Conservation (phyloP, 2,888 invertebrate species). For the Tipula vernalis region DNA sequence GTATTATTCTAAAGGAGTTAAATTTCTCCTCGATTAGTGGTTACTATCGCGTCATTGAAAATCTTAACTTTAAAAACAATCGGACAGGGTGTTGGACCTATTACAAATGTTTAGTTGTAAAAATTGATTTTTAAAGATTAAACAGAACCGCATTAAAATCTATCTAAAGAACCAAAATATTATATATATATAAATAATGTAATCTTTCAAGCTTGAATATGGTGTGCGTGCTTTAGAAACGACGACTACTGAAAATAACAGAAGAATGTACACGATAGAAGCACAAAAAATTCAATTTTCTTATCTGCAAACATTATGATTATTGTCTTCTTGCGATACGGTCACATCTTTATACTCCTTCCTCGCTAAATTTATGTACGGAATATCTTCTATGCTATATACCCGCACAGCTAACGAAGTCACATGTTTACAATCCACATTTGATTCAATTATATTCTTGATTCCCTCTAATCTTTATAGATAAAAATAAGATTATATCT, state of each 20-base stretch:
- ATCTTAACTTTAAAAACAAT: no score
- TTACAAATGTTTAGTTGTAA: no score
- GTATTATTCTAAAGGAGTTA: no score
- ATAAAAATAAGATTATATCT: neutral
- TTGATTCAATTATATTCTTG: neutral
- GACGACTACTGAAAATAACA: neutral
- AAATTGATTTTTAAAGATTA: no score
- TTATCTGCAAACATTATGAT: neutral
- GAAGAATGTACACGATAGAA: neutral
- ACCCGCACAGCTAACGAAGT: neutral
- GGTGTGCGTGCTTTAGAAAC: neutral
- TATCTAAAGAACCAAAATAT: neutral
- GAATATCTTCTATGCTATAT: no score
- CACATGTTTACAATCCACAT: neutral
- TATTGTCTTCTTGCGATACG: neutral
- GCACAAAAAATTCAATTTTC: neutral
- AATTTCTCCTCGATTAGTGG: no score
- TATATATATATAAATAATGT: neutral
- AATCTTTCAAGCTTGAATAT: neutral
- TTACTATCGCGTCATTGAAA: no score
- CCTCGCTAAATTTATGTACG: neutral
- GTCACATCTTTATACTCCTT: neutral
- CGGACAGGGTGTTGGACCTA: no score
- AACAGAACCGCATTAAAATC: no score
- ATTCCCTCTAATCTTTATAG: neutral